Evolutionary conservation across 1,140 invertebrate species (phyloP).

Genomic region (Danaus plexippus): DNA sequence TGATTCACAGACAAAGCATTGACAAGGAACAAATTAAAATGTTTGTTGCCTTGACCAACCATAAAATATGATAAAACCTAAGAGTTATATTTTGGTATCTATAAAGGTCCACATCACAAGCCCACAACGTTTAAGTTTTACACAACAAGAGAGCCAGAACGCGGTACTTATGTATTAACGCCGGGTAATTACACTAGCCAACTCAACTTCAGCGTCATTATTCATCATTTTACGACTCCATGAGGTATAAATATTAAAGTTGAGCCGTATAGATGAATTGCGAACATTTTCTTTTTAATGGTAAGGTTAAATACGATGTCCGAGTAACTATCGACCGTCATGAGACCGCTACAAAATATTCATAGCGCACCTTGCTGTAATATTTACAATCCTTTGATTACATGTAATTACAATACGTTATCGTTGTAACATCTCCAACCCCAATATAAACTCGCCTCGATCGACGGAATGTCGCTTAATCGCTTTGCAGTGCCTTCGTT

Average conservation of each 20-base stretch:
- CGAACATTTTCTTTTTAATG: slow-evolving; percentile 71
- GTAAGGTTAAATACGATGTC: slow-evolving; percentile 63
- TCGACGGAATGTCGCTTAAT: slow-evolving; percentile 61
- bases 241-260: slow-evolving; percentile 70
- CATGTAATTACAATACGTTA: slow-evolving; percentile 46
- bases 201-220: slow-evolving; percentile 67
- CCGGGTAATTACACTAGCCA: slow-evolving; percentile 66
- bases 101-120: slow-evolving; percentile 45
- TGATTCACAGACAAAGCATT: neutral
- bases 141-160: slow-evolving; percentile 59
- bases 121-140: slow-evolving; percentile 50
- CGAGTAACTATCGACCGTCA: slow-evolving; percentile 39
- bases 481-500: slow-evolving; percentile 62
- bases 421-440: slow-evolving; percentile 30
- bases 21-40: neutral
- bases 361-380: slow-evolving; percentile 45
- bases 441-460: slow-evolving; percentile 30
- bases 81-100: slow-evolving; percentile 37
- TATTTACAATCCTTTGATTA: slow-evolving; percentile 59
- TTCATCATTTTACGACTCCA: slow-evolving; percentile 70
- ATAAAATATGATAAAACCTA: slow-evolving; percentile 9
- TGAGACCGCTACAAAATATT: slow-evolving; percentile 44
- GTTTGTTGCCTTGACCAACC: too few species aligned
- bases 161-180: slow-evolving; percentile 52
- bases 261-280: slow-evolving; percentile 68